Evolutionary conservation across 2,888 invertebrate genomes (phyloP), one percentile per base, ranked within the genome.

Genomic region (Orchestes rusci): DNA sequence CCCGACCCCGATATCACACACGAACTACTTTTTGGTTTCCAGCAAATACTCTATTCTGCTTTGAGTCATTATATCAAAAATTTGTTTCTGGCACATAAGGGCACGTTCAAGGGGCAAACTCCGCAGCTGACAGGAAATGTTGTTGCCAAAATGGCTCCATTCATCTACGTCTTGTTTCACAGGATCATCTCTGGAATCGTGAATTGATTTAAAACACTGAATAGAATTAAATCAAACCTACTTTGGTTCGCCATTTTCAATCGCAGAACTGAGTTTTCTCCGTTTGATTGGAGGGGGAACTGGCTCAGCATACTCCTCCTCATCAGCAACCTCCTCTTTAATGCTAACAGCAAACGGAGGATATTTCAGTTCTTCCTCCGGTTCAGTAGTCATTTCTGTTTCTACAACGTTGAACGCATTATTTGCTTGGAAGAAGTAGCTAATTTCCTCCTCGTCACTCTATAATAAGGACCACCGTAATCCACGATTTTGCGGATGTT

Each of bases 21-120:
- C n/a, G n/a, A n/a, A n/a, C n/a, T n/a, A n/a, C n/a, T n/a, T n/a
- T n/a, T n/a, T n/a, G n/a, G n/a, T n/a, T n/a, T n/a, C n/a, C n/a
- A n/a, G n/a, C n/a, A n/a, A n/a, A n/a, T 34, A 34, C 7, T 45
- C 38, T 10, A 47, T 42, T 15, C 47, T 28, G 16, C 35, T 39
- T 30, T 47, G 35, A 29, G 53, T 52, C 12, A 50, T 32, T 29
- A 48, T 42, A 3, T 47, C 49, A 33, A 51, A 39, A 40, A 52
- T 51, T 42, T 49, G 46, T 34, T 43, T 43, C 32, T 54, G 46
- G 16, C 43, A 50, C 30, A 20, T n/a, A 19, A 50, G 20, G 1
- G 50, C 50, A 16, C 39, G 23, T 19, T 50, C 50, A 17, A 50
- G 16, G 8, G 46, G 46, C n/a, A 50, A 19, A 8, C 29, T 29